Evolutionary conservation across 2,113 vertebrate species (phyloP).

Genomic region (Psophia crepitans): DNA sequence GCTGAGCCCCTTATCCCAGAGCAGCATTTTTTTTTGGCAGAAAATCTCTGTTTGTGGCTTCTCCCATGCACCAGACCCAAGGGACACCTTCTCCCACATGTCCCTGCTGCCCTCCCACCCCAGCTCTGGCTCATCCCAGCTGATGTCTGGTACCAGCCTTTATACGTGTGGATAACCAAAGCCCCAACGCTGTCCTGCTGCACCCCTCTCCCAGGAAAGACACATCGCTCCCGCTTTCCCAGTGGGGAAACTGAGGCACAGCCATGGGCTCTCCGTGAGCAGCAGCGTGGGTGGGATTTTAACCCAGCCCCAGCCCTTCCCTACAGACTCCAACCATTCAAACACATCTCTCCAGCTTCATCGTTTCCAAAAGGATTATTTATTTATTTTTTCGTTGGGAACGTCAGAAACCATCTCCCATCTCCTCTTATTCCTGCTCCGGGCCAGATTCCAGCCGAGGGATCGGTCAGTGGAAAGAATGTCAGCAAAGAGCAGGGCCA

Average conservation of each 20-base stretch:
- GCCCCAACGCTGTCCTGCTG: rapidly evolving
- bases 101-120: not conserved
- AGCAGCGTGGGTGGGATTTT: not conserved
- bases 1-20: not conserved
- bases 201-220: not conserved
- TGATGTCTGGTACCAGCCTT: not conserved
- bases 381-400: not conserved
- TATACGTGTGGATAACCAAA: not conserved
- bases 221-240: rapidly evolving
- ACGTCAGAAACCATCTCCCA: not conserved
- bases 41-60: rapidly evolving
- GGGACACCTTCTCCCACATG: rapidly evolving
- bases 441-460: conserved; percentile 63
- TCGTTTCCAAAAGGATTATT: not conserved
- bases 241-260: not conserved
- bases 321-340: not conserved
- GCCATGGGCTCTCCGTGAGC: rapidly evolving
- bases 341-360: not conserved
- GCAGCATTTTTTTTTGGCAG: not conserved
- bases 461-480: conserved; percentile 75
- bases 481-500: conserved; percentile 42
- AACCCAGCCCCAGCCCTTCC: not conserved
- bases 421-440: conserved; percentile 36
- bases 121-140: not conserved
- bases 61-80: not conserved